phyloP scores from a whole-genome alignment of 2,113 vertebrate genomes.

The Lamprotornis superbus region DNA sequence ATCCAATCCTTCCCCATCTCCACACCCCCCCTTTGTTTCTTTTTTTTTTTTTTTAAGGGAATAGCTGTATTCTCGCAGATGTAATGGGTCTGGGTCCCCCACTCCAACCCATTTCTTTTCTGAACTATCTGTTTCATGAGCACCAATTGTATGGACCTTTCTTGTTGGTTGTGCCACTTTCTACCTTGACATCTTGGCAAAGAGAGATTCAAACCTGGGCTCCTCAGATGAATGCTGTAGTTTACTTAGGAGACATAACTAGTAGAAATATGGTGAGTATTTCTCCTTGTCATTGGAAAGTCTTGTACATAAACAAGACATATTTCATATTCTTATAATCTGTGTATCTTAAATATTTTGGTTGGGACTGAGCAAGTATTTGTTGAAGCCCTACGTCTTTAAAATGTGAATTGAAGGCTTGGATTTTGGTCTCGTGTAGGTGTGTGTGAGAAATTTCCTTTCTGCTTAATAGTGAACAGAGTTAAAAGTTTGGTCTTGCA shows the following conservation, averaged over 20 bases:
- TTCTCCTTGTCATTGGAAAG: background rate
- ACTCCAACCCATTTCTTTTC: too few species aligned
- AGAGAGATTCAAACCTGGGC: conserved; percentile 96
- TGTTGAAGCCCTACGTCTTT: background rate
- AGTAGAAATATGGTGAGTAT: conserved; percentile 94
- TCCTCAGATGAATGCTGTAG: conserved; percentile 93
- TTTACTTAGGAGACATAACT: conserved; percentile 94
- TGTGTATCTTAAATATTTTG: background rate
- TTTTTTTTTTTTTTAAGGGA: conserved; percentile 71
- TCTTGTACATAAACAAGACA: background rate
- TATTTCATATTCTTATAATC: background rate
- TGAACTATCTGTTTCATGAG: conserved; percentile 93
- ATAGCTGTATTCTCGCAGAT: conserved; percentile 97
- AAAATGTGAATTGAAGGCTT: background rate
- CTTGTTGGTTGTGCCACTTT: conserved; percentile 93
- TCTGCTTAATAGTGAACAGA: background rate
- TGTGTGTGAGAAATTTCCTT: background rate
- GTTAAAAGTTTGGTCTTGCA: background rate
- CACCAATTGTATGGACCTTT: conserved; percentile 96
- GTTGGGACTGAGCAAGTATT: background rate
- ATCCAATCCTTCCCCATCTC: background rate
- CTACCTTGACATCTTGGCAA: conserved; percentile 97
- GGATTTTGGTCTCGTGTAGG: background rate
- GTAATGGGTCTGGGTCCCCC: conserved; percentile 99
- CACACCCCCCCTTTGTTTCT: background rate